Conservation (phyloP, 2,113 vertebrate genomes). For the Gymnorhina tibicen region DNA sequence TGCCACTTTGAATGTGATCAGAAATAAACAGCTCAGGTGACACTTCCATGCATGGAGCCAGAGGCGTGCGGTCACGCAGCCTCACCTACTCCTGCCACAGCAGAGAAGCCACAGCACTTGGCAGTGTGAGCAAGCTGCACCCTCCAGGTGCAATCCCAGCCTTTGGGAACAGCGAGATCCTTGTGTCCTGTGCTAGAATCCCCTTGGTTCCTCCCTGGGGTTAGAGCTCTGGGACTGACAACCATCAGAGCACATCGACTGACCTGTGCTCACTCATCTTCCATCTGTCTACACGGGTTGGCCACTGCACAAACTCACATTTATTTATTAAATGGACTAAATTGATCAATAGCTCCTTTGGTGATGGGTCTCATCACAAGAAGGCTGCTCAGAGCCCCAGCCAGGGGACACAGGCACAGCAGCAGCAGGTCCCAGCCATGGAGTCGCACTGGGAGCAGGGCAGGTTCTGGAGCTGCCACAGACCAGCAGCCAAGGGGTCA, state of each 20-base stretch:
- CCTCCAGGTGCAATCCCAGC: not conserved
- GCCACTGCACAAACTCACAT: not conserved
- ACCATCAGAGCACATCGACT: fast-evolving
- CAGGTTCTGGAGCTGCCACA: not conserved
- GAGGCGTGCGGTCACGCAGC: not conserved
- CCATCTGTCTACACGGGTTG: fast-evolving
- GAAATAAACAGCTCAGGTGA: slow-evolving; percentile 32
- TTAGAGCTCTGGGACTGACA: not conserved
- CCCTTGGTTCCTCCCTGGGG: not conserved
- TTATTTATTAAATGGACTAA: not conserved
- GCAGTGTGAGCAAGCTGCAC: not conserved
- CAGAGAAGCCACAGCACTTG: not conserved
- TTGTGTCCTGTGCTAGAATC: not conserved
- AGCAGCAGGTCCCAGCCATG: not conserved
- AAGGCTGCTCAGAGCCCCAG: not conserved
- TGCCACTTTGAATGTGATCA: slow-evolving; percentile 26
- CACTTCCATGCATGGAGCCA: slow-evolving; percentile 32
- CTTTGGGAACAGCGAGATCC: not conserved
- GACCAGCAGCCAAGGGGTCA: not conserved
- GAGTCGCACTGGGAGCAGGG: fast-evolving
- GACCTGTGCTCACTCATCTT: fast-evolving
- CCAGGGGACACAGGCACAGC: not conserved
- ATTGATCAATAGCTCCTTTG: fast-evolving
- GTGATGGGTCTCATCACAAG: not conserved
- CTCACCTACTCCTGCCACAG: not conserved